Evolutionary conservation across 2,797 vertebrate species (phyloP).

Genomic region (Pogoniulus pusillus): DNA sequence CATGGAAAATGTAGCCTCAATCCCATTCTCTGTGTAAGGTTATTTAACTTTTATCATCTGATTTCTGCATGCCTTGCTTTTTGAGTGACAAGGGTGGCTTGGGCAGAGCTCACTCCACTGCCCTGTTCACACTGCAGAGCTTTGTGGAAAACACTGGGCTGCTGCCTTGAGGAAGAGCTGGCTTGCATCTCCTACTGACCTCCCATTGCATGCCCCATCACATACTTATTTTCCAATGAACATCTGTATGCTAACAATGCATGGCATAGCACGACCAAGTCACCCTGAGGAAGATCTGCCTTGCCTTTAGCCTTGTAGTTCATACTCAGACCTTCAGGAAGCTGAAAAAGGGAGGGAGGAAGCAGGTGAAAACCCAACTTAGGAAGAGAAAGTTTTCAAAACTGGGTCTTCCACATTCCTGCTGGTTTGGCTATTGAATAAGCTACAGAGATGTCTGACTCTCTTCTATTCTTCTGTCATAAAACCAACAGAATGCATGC

Average conservation of each 20-base stretch:
- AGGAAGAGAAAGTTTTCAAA: neutral
- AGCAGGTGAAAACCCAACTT: neutral
- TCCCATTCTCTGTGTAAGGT: neutral
- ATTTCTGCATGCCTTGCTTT: neutral
- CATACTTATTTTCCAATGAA: neutral
- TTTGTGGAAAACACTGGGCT: neutral
- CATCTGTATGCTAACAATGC: neutral
- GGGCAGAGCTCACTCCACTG: neutral
- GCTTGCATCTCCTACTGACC: neutral
- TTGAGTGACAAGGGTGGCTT: neutral
- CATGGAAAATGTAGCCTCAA: neutral
- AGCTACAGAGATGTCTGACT: neutral
- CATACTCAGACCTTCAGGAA: neutral
- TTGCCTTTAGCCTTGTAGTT: neutral
- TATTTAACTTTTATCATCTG: neutral
- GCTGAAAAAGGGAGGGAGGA: neutral
- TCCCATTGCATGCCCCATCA: neutral
- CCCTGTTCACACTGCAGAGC: neutral
- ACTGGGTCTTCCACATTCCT: constrained; percentile 43
- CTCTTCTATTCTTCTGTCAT: neutral
- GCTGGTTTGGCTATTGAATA: neutral
- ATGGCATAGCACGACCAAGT: neutral
- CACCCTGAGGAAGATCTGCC: neutral
- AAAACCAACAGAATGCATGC: neutral
- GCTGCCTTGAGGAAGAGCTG: neutral